Evolutionary conservation across 92 coral and sea anemone species (phyloP).

Genomic region (Montipora capitata): DNA sequence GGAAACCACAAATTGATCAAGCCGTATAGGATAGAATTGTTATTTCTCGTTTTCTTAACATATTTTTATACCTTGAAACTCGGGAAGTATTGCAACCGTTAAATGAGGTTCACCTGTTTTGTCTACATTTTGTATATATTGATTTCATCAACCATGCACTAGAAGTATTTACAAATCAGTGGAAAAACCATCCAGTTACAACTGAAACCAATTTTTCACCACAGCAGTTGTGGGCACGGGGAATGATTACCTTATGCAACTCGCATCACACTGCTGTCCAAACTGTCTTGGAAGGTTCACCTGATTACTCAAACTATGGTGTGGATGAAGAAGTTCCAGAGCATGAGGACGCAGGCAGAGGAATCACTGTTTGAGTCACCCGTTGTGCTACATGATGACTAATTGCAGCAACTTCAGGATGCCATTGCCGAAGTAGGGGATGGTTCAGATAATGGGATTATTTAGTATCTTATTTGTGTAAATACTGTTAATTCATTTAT

Average conservation of each 20-base stretch:
- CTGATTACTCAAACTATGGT: slow-evolving; percentile 28
- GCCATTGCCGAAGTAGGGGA: slow-evolving; percentile 14
- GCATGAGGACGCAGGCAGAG: background rate
- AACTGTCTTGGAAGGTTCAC: slow-evolving; percentile 7
- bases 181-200: slow-evolving; percentile 73
- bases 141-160: slow-evolving; percentile 53
- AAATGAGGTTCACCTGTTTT: slow-evolving; percentile 61
- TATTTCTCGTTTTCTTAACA: slow-evolving; percentile 56
- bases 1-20: background rate
- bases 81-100: slow-evolving; percentile 27
- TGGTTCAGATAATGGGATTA: slow-evolving; percentile 32
- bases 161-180: slow-evolving; percentile 34
- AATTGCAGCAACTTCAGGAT: slow-evolving; percentile 14
- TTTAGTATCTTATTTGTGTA: background rate
- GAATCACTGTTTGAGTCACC: slow-evolving; percentile 3
- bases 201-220: slow-evolving; percentile 62
- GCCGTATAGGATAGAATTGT: slow-evolving; percentile 33
- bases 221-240: slow-evolving; percentile 62
- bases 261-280: slow-evolving; percentile 19
- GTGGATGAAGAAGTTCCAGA: slow-evolving; percentile 30
- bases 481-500: background rate
- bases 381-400: background rate
- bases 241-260: slow-evolving; percentile 7
- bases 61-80: slow-evolving; percentile 64
- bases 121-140: slow-evolving; percentile 58